Conservation (phyloP, 2,797 vertebrate genomes). For the Onychomys torridus region DNA sequence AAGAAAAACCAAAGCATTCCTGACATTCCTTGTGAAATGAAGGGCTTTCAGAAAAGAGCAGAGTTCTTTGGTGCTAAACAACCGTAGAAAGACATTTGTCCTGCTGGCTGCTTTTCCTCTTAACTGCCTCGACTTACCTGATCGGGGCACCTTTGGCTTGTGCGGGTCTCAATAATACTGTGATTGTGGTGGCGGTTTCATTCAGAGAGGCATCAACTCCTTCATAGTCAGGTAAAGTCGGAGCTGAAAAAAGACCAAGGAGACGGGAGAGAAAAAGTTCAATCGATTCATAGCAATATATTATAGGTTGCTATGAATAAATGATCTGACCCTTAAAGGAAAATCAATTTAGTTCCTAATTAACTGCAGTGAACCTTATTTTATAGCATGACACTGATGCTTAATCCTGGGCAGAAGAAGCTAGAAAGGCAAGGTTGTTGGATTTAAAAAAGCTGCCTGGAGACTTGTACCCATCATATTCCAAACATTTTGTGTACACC, state of each 20-base stretch:
- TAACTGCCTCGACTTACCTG: conserved; percentile 89
- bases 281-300: conserved; percentile 51
- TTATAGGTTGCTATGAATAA: not conserved
- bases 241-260: conserved; percentile 88
- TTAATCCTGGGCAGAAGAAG: not conserved
- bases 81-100: not conserved
- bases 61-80: not conserved
- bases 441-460: conserved; percentile 28
- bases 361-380: conserved; percentile 34
- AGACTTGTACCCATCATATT: not conserved
- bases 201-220: conserved; percentile 96
- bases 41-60: conserved; percentile 42
- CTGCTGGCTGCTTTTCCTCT: not conserved
- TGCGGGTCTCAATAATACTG: conserved; percentile 97
- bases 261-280: conserved; percentile 5
- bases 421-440: not conserved
- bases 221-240: conserved; percentile 97
- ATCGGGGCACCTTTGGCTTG: conserved; percentile 99
- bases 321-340: not conserved
- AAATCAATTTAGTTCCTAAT: conserved; percentile 40
- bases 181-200: conserved; percentile 98
- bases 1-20: conserved; percentile 51
- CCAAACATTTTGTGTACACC: not conserved
- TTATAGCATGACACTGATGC: not conserved
- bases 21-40: conserved; percentile 34